Conservation (phyloP, 92 coral and sea anemone genomes). For the Porites evermanni region DNA sequence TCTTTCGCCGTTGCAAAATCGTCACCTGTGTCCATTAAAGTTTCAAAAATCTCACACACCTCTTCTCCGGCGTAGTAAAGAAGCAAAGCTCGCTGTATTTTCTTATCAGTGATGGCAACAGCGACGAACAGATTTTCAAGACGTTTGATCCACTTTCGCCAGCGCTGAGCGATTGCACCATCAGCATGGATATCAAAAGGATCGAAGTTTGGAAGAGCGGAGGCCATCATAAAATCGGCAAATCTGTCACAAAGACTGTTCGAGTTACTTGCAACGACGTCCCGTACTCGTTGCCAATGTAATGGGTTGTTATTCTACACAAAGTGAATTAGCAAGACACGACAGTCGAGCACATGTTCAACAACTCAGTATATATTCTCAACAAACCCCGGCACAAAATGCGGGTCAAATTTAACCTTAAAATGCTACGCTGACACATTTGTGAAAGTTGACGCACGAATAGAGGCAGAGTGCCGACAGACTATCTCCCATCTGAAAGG, state of each 20-base stretch:
- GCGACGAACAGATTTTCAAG: conserved; percentile 62
- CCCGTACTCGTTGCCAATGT: conserved; percentile 10
- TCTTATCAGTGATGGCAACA: conserved; percentile 43
- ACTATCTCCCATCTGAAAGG: no score
- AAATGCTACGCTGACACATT: no score
- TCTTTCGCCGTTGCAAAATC: conserved; percentile 49
- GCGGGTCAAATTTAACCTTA: no score
- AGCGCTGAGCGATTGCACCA: conserved; percentile 17
- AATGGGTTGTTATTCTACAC: no score
- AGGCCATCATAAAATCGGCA: no score
- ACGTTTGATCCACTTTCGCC: conserved; percentile 30
- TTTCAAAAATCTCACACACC: conserved; percentile 31
- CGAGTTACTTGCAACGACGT: neutral
- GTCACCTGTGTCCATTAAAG: conserved; percentile 27
- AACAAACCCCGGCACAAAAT: neutral
- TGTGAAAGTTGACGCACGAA: no score
- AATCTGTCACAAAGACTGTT: no score
- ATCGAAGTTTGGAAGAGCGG: conserved; percentile 42
- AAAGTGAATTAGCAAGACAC: no score
- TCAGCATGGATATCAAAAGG: conserved; percentile 46
- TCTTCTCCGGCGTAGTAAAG: conserved; percentile 52
- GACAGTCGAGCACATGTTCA: no score
- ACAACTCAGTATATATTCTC: neutral
- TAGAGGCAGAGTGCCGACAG: no score
- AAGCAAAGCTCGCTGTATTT: neutral